phyloP scores from a whole-genome alignment of 2,888 invertebrate genomes.

The Sesia bembeciformis region DNA sequence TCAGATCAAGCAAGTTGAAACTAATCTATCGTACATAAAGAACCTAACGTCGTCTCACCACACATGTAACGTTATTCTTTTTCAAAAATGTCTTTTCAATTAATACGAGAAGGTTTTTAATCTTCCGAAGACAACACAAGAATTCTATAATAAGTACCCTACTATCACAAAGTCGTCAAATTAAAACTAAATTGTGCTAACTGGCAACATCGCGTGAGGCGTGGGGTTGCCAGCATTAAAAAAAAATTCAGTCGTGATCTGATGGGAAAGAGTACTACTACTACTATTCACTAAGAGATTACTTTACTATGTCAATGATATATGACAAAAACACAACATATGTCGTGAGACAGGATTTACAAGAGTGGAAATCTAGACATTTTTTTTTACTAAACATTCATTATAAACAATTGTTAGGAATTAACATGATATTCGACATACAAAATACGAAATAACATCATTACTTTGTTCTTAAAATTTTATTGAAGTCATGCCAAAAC shows the following conservation, averaged over 20 bases:
- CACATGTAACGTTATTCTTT: constrained; percentile 65
- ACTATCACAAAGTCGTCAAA: constrained; percentile 65
- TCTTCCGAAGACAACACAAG: constrained; percentile 11
- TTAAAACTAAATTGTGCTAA: constrained; percentile 63
- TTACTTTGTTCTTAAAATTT: not conserved
- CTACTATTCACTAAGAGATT: constrained; percentile 36
- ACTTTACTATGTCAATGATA: constrained; percentile 15
- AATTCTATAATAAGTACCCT: constrained; percentile 48
- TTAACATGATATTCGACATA: not conserved
- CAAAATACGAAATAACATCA: not conserved
- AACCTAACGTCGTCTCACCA: constrained; percentile 72
- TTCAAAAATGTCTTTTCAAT: constrained; percentile 44
- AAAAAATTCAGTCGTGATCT: constrained; percentile 47
- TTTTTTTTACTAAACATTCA: not conserved
- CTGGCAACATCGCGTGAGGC: constrained; percentile 25
- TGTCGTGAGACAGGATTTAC: constrained; percentile 68
- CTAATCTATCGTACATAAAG: constrained; percentile 35
- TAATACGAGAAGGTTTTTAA: constrained; percentile 28
- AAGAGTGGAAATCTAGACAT: constrained; percentile 6
- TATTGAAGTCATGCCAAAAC: not conserved
- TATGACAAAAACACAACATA: constrained; percentile 55
- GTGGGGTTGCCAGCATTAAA: constrained; percentile 32
- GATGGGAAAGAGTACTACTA: constrained; percentile 64
- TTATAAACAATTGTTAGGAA: not conserved
- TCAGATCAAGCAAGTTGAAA: constrained; percentile 31